Evolutionary conservation across 2,797 vertebrate species (phyloP).

Genomic region (Periophthalmus magnuspinnatus): DNA sequence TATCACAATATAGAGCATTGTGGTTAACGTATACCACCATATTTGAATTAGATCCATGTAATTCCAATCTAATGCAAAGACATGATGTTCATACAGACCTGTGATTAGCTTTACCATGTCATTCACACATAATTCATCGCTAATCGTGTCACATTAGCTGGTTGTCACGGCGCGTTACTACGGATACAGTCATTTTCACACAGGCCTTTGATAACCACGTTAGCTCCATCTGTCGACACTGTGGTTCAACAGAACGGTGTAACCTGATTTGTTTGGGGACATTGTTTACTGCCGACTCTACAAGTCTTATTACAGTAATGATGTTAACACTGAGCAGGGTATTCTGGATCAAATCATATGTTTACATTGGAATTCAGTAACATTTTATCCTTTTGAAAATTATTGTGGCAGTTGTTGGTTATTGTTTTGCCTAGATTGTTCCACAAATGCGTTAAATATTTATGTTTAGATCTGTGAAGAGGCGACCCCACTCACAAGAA

Average conservation of each 20-base stretch:
- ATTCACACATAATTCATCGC: constrained; percentile 3
- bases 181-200: constrained; percentile 10
- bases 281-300: background rate
- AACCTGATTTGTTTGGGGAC: background rate
- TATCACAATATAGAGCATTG: background rate
- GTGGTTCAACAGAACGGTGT: background rate
- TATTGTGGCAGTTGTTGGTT: too few species aligned
- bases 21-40: background rate
- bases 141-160: constrained; percentile 5
- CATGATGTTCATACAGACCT: background rate
- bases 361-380: background rate
- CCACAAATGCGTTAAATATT: too few species aligned
- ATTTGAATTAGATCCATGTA: background rate
- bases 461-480: too few species aligned
- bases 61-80: background rate
- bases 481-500: too few species aligned
- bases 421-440: too few species aligned
- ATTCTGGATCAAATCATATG: background rate
- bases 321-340: background rate
- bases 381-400: background rate
- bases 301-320: background rate
- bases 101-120: background rate
- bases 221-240: constrained; percentile 1
- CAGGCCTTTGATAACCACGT: constrained; percentile 1
- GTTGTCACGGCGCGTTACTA: constrained; percentile 22